Conservation (phyloP, 2,113 vertebrate genomes). For the Myiozetetes cayanensis region DNA sequence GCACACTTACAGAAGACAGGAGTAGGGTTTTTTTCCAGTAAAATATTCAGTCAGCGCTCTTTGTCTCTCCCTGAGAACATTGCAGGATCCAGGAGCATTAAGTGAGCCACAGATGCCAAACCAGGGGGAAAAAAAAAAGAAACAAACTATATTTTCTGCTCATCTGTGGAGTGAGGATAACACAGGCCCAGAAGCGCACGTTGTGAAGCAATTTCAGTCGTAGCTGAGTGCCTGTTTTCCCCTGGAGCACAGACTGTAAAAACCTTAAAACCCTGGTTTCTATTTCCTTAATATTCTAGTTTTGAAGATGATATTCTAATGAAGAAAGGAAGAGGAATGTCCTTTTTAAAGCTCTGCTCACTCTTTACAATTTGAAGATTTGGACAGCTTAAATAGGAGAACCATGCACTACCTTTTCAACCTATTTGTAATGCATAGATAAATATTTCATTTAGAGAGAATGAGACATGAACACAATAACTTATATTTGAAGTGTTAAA, state of each 20-base stretch:
- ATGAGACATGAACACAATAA: neutral
- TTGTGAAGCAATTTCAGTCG: slow-evolving; percentile 78
- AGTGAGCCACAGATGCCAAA: slow-evolving; percentile 62
- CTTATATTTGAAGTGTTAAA: slow-evolving; percentile 4
- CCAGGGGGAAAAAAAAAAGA: slow-evolving; percentile 42
- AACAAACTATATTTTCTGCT: slow-evolving; percentile 80
- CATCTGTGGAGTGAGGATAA: slow-evolving; percentile 73
- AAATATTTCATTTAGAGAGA: slow-evolving; percentile 40
- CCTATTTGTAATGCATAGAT: neutral
- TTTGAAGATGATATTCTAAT: slow-evolving; percentile 56
- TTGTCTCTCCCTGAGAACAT: slow-evolving; percentile 64
- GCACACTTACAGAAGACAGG: neutral
- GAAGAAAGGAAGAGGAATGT: slow-evolving; percentile 40
- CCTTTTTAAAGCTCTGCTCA: neutral
- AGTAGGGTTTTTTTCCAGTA: neutral
- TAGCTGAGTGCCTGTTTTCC: slow-evolving; percentile 76
- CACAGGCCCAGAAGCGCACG: slow-evolving; percentile 61
- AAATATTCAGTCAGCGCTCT: slow-evolving; percentile 10
- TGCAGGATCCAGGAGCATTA: slow-evolving; percentile 52
- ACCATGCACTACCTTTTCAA: neutral
- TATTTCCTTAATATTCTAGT: slow-evolving; percentile 73
- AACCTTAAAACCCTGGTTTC: slow-evolving; percentile 65
- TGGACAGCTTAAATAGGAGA: neutral
- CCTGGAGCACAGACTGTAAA: slow-evolving; percentile 75
- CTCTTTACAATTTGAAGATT: neutral